phyloP scores from a whole-genome alignment of 2,797 vertebrate genomes.

The Dicrostonyx torquatus region DNA sequence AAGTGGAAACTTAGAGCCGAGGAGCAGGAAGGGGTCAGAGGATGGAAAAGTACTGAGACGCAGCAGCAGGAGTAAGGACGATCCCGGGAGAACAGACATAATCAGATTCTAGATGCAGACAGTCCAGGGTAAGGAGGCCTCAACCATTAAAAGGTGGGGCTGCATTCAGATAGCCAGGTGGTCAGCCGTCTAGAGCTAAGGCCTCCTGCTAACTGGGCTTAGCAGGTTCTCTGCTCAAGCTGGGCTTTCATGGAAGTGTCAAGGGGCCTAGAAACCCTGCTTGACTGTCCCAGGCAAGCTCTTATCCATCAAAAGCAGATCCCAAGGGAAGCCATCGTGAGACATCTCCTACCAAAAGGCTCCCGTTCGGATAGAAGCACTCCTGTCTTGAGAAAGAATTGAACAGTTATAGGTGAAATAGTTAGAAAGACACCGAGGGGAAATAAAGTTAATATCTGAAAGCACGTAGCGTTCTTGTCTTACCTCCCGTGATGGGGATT shows the following conservation, averaged over 20 bases:
- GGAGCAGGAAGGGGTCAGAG: neutral
- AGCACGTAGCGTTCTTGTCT: conserved; percentile 52
- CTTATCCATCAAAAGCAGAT: neutral
- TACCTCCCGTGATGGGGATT: neutral
- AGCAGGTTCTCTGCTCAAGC: neutral
- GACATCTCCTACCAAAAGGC: neutral
- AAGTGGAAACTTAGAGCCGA: neutral
- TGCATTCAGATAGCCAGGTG: neutral
- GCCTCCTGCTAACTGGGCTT: neutral
- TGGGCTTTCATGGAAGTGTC: neutral
- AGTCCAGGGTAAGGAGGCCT: neutral
- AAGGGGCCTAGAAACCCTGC: neutral
- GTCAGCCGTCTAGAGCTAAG: neutral
- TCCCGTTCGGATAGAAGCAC: neutral
- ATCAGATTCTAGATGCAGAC: neutral
- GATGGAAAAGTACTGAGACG: conserved; percentile 24
- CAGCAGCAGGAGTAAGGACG: neutral
- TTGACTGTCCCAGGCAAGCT: neutral
- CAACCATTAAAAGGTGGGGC: neutral
- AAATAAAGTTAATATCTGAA: conserved; percentile 56
- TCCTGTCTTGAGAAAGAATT: neutral
- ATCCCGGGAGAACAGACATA: neutral
- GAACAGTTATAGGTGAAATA: neutral
- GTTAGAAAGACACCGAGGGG: neutral
- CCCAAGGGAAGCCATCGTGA: neutral